phyloP scores from a whole-genome alignment of 2,888 invertebrate genomes.

The Nezara viridula region DNA sequence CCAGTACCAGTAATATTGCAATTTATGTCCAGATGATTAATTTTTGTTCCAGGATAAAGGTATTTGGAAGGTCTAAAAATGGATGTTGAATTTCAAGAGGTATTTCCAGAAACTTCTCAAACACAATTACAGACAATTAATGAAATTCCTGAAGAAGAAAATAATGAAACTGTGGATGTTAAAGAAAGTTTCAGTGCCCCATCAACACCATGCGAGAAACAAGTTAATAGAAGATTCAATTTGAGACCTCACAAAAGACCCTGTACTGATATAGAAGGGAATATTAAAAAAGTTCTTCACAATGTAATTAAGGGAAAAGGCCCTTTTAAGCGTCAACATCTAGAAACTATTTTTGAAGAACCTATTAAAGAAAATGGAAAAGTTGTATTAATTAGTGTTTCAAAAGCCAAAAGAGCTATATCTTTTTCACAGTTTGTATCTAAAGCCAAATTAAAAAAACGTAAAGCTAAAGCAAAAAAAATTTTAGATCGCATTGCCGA shows the following conservation, averaged over 20 bases:
- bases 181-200: not conserved
- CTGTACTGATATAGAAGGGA: conserved; percentile 52
- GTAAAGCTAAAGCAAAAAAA: conserved; percentile 59
- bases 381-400: conserved; percentile 71
- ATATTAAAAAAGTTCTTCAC: conserved; percentile 54
- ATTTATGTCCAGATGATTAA: not conserved
- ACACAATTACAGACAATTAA: conserved; percentile 45
- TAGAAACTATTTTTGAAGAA: conserved; percentile 78
- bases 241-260: conserved; percentile 57
- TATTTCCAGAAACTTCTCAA: conserved; percentile 54
- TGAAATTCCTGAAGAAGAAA: conserved; percentile 53
- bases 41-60: conserved; percentile 45
- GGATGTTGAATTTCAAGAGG: conserved; percentile 52
- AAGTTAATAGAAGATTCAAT: conserved; percentile 58
- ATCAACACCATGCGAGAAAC: conserved; percentile 42
- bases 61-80: not conserved
- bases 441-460: conserved; percentile 60
- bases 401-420: conserved; percentile 74
- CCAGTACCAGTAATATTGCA: too few species aligned
- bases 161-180: conserved; percentile 11
- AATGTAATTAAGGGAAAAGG: conserved; percentile 48
- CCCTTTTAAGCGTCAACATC: conserved; percentile 61
- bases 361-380: conserved; percentile 71
- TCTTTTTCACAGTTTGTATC: conserved; percentile 71
- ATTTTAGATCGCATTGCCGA: conserved; percentile 46